These are phyloP conservation scores for Brachyptera putata DNA, from an alignment of 2,888 invertebrate genomes.

Conservation along the genomic window DNA sequence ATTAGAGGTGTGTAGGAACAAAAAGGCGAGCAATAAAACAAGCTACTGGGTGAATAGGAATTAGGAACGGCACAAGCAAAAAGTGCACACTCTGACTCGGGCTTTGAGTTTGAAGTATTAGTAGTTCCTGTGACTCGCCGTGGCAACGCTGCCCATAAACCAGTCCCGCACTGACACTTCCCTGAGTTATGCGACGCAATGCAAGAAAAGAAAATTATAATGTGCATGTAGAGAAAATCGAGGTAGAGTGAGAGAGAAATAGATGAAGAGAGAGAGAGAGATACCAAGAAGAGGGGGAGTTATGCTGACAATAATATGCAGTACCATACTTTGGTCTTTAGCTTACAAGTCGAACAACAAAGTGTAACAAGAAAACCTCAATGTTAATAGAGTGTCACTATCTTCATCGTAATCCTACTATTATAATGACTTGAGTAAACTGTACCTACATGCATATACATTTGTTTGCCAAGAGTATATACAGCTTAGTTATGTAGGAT, in stretches of 20 bases:
- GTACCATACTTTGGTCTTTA: background rate
- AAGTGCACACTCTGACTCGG: constrained; percentile 1
- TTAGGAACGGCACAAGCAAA: constrained; percentile 2
- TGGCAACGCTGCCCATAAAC: constrained; percentile 11
- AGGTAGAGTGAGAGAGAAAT: background rate
- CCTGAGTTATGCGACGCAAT: constrained; percentile 8
- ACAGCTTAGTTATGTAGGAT: no score
- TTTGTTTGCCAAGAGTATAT: background rate
- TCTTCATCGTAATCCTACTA: background rate
- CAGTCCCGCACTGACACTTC: constrained; percentile 12
- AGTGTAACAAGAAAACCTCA: no score
- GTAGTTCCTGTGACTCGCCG: constrained; percentile 11
- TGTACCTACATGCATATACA: background rate
- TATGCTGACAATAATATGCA: background rate
- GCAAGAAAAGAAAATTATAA: background rate
- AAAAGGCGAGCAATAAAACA: constrained; percentile 6
- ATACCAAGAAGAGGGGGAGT: background rate
- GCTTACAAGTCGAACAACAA: background rate
- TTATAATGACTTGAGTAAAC: background rate
- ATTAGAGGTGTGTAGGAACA: no score
- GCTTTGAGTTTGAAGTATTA: constrained; percentile 19
- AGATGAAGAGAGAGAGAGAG: background rate
- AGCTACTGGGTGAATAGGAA: constrained; percentile 15
- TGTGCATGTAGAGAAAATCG: background rate
- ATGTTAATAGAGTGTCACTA: background rate